Base-by-base conservation (phyloP, 2,113 vertebrate genomes). In the Amia ocellicauda region DNA sequence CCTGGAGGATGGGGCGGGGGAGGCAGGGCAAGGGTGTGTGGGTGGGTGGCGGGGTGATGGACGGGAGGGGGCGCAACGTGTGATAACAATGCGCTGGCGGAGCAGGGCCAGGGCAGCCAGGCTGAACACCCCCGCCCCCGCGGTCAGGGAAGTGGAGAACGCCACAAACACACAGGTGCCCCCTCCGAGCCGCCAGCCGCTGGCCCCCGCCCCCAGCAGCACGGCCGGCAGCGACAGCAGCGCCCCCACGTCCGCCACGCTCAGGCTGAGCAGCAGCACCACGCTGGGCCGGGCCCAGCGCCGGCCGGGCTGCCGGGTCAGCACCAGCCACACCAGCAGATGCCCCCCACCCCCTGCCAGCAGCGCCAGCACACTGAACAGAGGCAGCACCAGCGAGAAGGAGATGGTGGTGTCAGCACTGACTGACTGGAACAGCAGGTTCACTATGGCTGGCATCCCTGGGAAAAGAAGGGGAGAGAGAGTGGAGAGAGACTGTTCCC, bases 371-470 rank as follows among this genome's bases (percentile, higher is more conserved):
- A 83, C 40, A 68, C 83, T 84, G 66, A 88, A 76, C 76, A 80
- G 57, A 2, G 74, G 81, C 69, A 86, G 67, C 62, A 80, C 75
- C 76, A 76, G 62, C 1, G 54, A 55, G 70, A 85, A 88, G 63
- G 83, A 74, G 73, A 86, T 84, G 73, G 81, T 82, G 73, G 83
- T 86, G 74, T 88, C 85, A 70, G 82, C 83, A 67, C 75, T 83
- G 16, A 88, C 81, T 0, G 74, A 74, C 24, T 83, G 83, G 64
- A 83, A 88, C 11, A 88, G 77, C 43, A 84, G 82, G 78, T 85
- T 86, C 58, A 88, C 74, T 2, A 88, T 85, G 60, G 81, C 80
- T 0, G 83, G 82, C 83, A 86, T 86, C 67, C 22, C 31, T 36
- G 31, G 11, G 31, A 36, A 36, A 11, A 19, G 10, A n/a, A 41